Percentiles rank a stretch among this genome's conserved stretches.
These are phyloP conservation scores for Drosophila tanythrix DNA, from an alignment of 2,888 invertebrate genomes.

Conservation along the genomic window DNA sequence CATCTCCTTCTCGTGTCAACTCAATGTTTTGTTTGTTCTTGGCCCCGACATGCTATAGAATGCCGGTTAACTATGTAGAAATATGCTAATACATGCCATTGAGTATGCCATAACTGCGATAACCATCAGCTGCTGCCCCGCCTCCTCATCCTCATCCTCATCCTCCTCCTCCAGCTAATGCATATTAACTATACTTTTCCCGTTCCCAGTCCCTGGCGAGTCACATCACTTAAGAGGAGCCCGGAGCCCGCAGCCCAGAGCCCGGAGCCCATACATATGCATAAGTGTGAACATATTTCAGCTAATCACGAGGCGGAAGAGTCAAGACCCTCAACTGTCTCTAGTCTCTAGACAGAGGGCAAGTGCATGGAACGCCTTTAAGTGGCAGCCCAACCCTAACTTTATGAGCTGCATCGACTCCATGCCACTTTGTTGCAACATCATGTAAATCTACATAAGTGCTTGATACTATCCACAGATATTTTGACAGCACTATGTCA, in stretches of 20 bases:
- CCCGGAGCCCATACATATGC: slow-evolving; percentile 56
- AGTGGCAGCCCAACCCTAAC: slow-evolving; percentile 7
- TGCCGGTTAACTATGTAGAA: slow-evolving; percentile 71
- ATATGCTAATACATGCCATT: slow-evolving; percentile 67
- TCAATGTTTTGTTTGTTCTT: slow-evolving; percentile 57
- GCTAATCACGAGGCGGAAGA: slow-evolving; percentile 48
- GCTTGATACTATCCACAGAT: slow-evolving; percentile 14
- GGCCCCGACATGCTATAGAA: slow-evolving; percentile 42
- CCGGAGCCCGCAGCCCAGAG: neutral
- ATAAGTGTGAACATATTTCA: slow-evolving; percentile 50
- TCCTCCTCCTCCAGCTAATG: slow-evolving; percentile 40
- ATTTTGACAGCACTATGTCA: slow-evolving; percentile 30
- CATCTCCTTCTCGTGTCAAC: slow-evolving; percentile 46
- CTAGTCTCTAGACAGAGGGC: slow-evolving; percentile 4
- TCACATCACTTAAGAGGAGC: slow-evolving; percentile 4
- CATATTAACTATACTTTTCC: slow-evolving; percentile 46
- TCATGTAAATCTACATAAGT: slow-evolving; percentile 39
- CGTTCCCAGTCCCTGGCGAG: neutral
- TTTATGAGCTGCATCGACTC: neutral
- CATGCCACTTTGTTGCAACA: slow-evolving; percentile 26
- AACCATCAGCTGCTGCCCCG: slow-evolving; percentile 31
- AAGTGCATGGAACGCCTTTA: slow-evolving; percentile 1
- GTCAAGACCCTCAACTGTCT: slow-evolving; percentile 12
- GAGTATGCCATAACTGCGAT: slow-evolving; percentile 67
- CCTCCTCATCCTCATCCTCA: neutral